A percentile compares a stretch with the other conserved stretches of the same genome.
phyloP scores from a whole-genome alignment of 2,888 invertebrate species.

The Synergus japonicus region DNA sequence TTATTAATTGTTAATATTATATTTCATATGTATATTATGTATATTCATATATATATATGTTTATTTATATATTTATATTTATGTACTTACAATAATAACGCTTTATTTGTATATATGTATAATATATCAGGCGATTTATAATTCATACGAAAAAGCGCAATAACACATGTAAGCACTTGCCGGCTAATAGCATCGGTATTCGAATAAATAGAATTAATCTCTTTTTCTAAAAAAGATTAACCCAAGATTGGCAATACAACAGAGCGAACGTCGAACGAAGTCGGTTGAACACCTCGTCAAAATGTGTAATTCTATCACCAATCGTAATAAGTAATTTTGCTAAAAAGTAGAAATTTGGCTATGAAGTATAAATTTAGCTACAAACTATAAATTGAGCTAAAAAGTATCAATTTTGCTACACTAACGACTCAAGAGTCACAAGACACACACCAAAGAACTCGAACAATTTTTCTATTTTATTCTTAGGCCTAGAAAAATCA shows the following conservation, averaged over 20 bases:
- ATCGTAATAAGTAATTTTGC: slow-evolving; percentile 6
- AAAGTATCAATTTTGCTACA: slow-evolving; percentile 25
- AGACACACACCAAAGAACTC: slow-evolving; percentile 19
- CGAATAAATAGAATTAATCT: slow-evolving; percentile 21
- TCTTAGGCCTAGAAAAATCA: not conserved
- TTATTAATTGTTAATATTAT: slow-evolving; percentile 38
- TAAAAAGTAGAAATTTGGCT: slow-evolving; percentile 26
- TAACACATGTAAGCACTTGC: slow-evolving; percentile 60
- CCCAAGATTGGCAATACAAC: slow-evolving; percentile 59
- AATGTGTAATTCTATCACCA: slow-evolving; percentile 1
- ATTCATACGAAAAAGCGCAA: slow-evolving; percentile 69
- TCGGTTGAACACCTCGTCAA: slow-evolving; percentile 23
- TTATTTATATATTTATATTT: slow-evolving; percentile 62
- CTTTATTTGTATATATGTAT: slow-evolving; percentile 64
- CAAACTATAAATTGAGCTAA: slow-evolving; percentile 9
- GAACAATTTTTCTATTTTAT: slow-evolving; percentile 18
- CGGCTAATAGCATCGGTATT: slow-evolving; percentile 40
- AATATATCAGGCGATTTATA: slow-evolving; percentile 65
- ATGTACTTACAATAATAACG: slow-evolving; percentile 67
- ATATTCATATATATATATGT: slow-evolving; percentile 60
- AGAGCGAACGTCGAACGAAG: slow-evolving; percentile 34
- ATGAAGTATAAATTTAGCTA: slow-evolving; percentile 35
- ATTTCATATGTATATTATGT: slow-evolving; percentile 41
- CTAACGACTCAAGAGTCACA: not conserved
- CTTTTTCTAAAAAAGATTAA: slow-evolving; percentile 52